Percentiles rank a stretch among this genome's conserved stretches.
These are phyloP conservation scores for Ichneumon xanthorius DNA, from an alignment of 2,888 invertebrate genomes.

Conservation along the genomic window DNA sequence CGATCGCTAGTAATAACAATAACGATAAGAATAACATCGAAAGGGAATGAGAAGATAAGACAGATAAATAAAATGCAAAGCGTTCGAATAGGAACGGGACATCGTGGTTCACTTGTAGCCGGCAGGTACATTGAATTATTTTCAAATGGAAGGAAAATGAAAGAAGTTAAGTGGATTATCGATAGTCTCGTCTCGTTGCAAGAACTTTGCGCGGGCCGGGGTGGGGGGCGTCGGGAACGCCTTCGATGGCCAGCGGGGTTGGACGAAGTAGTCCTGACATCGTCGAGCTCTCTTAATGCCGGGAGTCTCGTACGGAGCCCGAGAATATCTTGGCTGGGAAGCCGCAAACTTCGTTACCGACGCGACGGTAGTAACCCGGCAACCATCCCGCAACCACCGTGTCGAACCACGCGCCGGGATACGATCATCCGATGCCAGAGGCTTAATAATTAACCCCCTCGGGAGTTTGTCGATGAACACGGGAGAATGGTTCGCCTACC, in stretches of 20 bases:
- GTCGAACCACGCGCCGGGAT: constrained; percentile 19
- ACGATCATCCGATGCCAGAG: constrained; percentile 33
- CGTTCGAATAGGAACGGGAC: not conserved
- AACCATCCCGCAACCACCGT: constrained; percentile 25
- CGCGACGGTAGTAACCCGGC: constrained; percentile 27
- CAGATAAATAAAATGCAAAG: not conserved
- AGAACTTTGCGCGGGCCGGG: not conserved
- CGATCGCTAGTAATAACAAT: not conserved
- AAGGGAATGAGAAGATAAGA: not conserved
- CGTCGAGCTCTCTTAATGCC: constrained; percentile 13
- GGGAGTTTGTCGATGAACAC: constrained; percentile 46
- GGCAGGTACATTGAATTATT: not conserved
- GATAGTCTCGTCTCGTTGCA: not conserved
- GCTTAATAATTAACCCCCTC: constrained; percentile 62
- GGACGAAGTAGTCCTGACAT: constrained; percentile 56
- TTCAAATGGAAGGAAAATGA: constrained; percentile 14
- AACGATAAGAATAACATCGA: not conserved
- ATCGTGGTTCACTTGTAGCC: not conserved
- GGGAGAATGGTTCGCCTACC: constrained; percentile 31
- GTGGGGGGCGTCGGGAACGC: not conserved
- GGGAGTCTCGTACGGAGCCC: not conserved
- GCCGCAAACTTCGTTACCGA: constrained; percentile 62
- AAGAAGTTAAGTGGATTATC: constrained; percentile 18
- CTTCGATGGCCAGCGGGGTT: constrained; percentile 42
- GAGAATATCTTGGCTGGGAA: constrained; percentile 27